Evolutionary conservation across 1,140 invertebrate species (phyloP).

Genomic region (Drosophila sechellia): DNA sequence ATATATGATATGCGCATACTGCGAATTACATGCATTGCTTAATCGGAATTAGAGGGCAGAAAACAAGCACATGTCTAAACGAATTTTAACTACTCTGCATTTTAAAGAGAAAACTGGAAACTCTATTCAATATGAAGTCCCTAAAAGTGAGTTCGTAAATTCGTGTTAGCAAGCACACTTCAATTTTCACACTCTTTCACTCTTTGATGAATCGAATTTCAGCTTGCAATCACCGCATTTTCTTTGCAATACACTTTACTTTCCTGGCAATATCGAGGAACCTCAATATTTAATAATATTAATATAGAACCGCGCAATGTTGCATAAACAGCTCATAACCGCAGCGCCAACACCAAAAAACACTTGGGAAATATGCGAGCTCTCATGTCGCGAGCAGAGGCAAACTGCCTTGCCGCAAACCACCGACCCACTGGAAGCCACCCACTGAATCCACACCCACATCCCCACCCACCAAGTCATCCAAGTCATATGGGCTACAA

Average conservation of each 20-base stretch:
- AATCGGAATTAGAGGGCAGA: conserved; percentile 13
- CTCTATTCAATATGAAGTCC: too few relatives aligned
- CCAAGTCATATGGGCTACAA: conserved; percentile 48
- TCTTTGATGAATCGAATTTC: too few relatives aligned
- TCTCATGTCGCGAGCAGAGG: conserved; percentile 40
- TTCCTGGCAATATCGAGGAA: neutral
- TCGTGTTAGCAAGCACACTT: too few relatives aligned
- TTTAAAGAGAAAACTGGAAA: too few relatives aligned
- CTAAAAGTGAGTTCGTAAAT: too few relatives aligned
- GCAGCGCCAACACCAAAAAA: conserved; percentile 43
- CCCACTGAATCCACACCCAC: neutral
- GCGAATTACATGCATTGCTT: conserved; percentile 49
- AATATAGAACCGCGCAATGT: conserved; percentile 46
- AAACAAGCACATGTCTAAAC: neutral
- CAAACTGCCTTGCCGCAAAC: conserved; percentile 24
- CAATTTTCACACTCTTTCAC: too few relatives aligned
- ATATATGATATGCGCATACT: conserved; percentile 21
- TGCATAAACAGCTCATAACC: conserved; percentile 61
- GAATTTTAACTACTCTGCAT: conserved; percentile 7
- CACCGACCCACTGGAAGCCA: neutral
- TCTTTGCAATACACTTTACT: conserved; percentile 1
- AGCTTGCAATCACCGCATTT: neutral
- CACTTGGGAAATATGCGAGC: conserved; percentile 49
- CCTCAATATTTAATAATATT: conserved; percentile 14
- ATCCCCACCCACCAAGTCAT: neutral